phyloP scores from a whole-genome alignment of 1,140 invertebrate species.

The Trichonephila clavipes region DNA sequence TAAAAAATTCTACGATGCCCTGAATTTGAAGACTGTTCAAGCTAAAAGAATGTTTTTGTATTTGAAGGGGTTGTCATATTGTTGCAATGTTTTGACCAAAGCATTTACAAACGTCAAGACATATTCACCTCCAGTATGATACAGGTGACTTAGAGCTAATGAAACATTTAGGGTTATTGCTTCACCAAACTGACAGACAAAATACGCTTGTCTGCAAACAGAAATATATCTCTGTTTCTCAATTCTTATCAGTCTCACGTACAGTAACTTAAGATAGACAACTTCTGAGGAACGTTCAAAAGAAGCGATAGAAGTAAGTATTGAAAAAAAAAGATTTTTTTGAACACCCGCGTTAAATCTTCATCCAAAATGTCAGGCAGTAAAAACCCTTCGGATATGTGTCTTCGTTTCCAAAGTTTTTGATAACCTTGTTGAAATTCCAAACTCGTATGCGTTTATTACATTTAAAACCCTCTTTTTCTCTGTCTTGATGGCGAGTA shows the following conservation, averaged over 20 bases:
- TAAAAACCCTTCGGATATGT: conserved; percentile 31
- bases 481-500: background rate
- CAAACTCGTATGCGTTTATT: conserved; percentile 43
- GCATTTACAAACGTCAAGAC: too few species aligned
- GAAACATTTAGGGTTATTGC: conserved; percentile 40
- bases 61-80: too few species aligned
- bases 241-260: conserved; percentile 53
- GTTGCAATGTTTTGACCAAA: too few species aligned
- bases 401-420: conserved; percentile 18
- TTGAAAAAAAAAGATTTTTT: background rate
- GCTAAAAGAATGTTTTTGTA: too few species aligned
- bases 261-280: conserved; percentile 41
- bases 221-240: conserved; percentile 49
- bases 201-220: background rate
- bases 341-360: conserved; percentile 60
- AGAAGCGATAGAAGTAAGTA: background rate
- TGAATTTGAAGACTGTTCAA: too few species aligned
- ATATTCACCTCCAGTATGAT: background rate
- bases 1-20: too few species aligned
- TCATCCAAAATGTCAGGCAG: conserved; percentile 47
- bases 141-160: background rate
- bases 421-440: conserved; percentile 62
- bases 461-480: conserved; percentile 49
- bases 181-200: conserved; percentile 18
- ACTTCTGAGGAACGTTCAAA: background rate